Conservation (phyloP, 2,113 vertebrate genomes). For the Chionomys nivalis region DNA sequence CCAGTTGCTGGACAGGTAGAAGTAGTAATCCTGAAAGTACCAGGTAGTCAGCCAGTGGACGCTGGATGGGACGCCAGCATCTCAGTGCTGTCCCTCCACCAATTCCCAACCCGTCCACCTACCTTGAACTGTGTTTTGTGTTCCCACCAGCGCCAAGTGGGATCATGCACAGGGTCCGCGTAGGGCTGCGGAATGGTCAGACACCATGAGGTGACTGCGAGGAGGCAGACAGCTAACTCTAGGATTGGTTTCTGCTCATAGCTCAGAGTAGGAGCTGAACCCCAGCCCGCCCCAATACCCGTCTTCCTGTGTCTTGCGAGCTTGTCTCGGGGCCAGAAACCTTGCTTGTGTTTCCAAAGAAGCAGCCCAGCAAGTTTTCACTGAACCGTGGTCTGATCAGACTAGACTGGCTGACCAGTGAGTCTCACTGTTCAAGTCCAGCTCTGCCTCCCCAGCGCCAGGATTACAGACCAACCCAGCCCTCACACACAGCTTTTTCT, state of each 20-base stretch:
- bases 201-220: background rate
- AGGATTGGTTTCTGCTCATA: background rate
- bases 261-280: background rate
- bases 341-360: background rate
- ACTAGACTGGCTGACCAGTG: background rate
- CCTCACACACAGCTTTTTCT: background rate
- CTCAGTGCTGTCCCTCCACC: fast-evolving
- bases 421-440: background rate
- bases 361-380: background rate
- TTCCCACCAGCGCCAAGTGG: conserved; percentile 83
- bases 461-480: background rate
- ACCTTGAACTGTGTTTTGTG: conserved; percentile 73
- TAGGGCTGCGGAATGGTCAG: conserved; percentile 67
- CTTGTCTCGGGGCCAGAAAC: background rate
- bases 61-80: background rate
- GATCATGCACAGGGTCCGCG: conserved; percentile 78
- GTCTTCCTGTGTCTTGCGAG: too few species aligned
- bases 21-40: conserved; percentile 77
- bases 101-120: background rate
- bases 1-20: conserved; percentile 76
- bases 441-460: background rate
- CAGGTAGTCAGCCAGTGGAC: background rate
- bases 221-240: background rate
- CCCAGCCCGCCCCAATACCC: background rate
- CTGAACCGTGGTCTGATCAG: background rate